Conservation (phyloP, 2,888 invertebrate genomes). For the Lasius fuliginosus region DNA sequence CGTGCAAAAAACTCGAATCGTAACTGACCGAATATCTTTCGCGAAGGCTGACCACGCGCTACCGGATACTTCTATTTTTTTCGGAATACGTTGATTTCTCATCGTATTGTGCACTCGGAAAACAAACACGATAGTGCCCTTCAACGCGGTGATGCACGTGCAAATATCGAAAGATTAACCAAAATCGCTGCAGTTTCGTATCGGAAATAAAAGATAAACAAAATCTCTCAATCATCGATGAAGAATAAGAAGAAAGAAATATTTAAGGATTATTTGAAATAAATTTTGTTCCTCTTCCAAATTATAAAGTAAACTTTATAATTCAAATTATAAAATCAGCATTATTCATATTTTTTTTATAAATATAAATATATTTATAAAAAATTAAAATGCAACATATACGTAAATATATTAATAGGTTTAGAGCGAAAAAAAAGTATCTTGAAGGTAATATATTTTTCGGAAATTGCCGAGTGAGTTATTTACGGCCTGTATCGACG, state of each 20-base stretch:
- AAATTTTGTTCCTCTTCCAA: slow-evolving; percentile 4
- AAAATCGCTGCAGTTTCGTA: slow-evolving; percentile 57
- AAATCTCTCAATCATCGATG: slow-evolving; percentile 55
- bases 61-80: not conserved
- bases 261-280: slow-evolving; percentile 4
- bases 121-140: slow-evolving; percentile 65
- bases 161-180: slow-evolving; percentile 46
- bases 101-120: slow-evolving; percentile 60
- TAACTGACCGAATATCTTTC: not conserved
- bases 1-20: slow-evolving; percentile 44
- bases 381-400: not conserved
- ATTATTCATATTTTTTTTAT: not conserved
- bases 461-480: not conserved
- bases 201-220: slow-evolving; percentile 35
- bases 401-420: not conserved
- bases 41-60: not conserved
- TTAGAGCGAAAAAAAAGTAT: not conserved
- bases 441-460: not conserved
- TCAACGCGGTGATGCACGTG: slow-evolving; percentile 66
- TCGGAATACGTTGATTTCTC: not conserved
- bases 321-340: not conserved
- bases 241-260: slow-evolving; percentile 37
- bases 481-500: slow-evolving; percentile 30
- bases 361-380: not conserved
- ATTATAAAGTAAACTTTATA: not conserved